Evolutionary conservation across 2,113 vertebrate genomes (phyloP).

Genomic region (Sander vitreus): DNA sequence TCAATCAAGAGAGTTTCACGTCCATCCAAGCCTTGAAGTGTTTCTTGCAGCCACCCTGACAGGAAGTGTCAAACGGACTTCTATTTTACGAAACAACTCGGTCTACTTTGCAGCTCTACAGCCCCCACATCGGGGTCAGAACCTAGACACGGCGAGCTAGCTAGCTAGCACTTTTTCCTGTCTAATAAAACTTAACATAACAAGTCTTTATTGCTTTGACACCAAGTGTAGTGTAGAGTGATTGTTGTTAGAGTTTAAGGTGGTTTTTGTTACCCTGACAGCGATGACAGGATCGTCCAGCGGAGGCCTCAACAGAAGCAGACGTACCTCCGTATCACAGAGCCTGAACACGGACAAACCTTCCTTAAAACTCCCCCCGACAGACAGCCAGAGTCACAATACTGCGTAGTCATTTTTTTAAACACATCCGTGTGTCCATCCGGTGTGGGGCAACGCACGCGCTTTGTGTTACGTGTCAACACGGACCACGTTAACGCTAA

Average conservation of each 20-base stretch:
- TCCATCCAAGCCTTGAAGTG: no score
- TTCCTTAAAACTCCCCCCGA: background rate
- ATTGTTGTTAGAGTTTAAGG: background rate
- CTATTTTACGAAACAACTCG: no score
- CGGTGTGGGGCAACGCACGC: background rate
- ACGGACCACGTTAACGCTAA: background rate
- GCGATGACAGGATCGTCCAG: background rate
- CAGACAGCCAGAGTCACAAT: background rate
- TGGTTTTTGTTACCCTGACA: background rate
- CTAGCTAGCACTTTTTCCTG: background rate
- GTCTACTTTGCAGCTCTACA: background rate
- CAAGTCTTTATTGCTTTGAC: conserved; percentile 52
- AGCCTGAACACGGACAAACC: conserved; percentile 29
- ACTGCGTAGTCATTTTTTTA: background rate
- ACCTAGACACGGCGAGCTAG: background rate
- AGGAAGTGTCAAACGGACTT: no score
- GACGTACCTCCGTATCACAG: conserved; percentile 52
- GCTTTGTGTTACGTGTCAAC: background rate
- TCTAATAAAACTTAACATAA: conserved; percentile 1
- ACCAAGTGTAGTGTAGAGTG: background rate
- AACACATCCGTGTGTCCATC: background rate
- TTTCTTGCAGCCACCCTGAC: no score
- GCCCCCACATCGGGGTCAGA: background rate
- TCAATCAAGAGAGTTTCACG: background rate
- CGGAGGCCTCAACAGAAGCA: conserved; percentile 64